Base-by-base conservation (phyloP, 1,140 invertebrate genomes). In the Drosophila setifemur region DNA sequence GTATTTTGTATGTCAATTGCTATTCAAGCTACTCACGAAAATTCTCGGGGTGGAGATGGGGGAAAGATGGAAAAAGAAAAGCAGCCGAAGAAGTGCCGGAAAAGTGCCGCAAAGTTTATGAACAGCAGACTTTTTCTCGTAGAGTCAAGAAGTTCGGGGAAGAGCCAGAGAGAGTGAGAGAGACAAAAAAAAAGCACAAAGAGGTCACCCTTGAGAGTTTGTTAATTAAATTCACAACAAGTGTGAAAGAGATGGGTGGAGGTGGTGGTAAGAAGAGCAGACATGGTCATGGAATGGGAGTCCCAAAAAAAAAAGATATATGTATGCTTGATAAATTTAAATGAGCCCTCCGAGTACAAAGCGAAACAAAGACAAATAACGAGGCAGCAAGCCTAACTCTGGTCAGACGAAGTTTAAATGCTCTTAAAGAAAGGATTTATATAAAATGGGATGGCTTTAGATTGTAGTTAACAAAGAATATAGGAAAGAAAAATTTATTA, bases 1-100 rank as follows among this genome's bases (percentile, higher is more conserved):
- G 70, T 73, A 73, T 66, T 73, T 73, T 73, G 71, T 73, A 67
- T 73, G 71, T 73, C 71, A 73, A 73, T 73, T 73, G 71, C 71
- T 73, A 73, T 73, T 73, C 49, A 67, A 73, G 71, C 71, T 66
- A 73, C 58, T 73, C 50, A 73, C 69, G 52, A 67, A 53, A 64
- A 64, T 40, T 16, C 43, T 31, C 12, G 29, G 12, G 9, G 29
- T n/a, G 5, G 31, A 23, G 31, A 25, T 5, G 21, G 37, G 33
- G 3, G 58, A 49, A 37, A 33, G 26, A 9, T 14, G 21, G 14
- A 39, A 21, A 21, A 6, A 48, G 8, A 12, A 21, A 19, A 26
- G 43, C 7, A 14, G 44, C 1, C 16, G 40, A 11, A 23, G 66
- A 60, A 63, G 67, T 66, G 55, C 60, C 40, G 18, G 55, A 29